Conservation (phyloP, 2,888 invertebrate genomes). For the Rapana venosa region DNA sequence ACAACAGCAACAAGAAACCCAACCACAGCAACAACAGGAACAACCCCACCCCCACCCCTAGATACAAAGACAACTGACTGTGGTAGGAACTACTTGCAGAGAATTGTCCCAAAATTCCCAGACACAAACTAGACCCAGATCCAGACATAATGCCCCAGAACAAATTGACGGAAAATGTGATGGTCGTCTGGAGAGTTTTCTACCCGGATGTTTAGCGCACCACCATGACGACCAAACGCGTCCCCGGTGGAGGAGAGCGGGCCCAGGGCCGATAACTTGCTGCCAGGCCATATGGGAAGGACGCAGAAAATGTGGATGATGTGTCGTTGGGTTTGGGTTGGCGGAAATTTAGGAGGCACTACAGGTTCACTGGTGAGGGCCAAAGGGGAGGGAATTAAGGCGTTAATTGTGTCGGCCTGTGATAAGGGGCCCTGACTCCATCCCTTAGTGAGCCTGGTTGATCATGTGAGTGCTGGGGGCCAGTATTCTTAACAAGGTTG, state of each 20-base stretch:
- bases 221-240: conserved; percentile 27
- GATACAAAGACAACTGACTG: too few relatives aligned
- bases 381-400: too few relatives aligned
- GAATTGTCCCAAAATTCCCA: background rate
- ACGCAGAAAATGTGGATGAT: conserved; percentile 12
- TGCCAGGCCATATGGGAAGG: conserved; percentile 5
- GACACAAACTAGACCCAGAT: background rate
- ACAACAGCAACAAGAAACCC: background rate
- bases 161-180: background rate
- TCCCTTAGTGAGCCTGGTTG: too few relatives aligned
- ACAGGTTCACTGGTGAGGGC: too few relatives aligned
- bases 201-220: conserved; percentile 7
- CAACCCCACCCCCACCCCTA: background rate
- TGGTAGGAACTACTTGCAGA: too few relatives aligned
- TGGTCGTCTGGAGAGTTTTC: background rate
- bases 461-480: too few relatives aligned
- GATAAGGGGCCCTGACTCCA: too few relatives aligned
- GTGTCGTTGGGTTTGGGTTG: background rate
- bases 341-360: conserved; percentile 12
- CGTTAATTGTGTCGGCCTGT: too few relatives aligned
- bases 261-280: background rate
- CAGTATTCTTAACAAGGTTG: too few relatives aligned
- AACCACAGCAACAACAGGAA: background rate
- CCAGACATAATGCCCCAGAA: background rate
- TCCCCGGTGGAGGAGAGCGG: conserved; percentile 14